phyloP scores from a whole-genome alignment of 2,113 vertebrate genomes.

The Pachycephala philippinensis region DNA sequence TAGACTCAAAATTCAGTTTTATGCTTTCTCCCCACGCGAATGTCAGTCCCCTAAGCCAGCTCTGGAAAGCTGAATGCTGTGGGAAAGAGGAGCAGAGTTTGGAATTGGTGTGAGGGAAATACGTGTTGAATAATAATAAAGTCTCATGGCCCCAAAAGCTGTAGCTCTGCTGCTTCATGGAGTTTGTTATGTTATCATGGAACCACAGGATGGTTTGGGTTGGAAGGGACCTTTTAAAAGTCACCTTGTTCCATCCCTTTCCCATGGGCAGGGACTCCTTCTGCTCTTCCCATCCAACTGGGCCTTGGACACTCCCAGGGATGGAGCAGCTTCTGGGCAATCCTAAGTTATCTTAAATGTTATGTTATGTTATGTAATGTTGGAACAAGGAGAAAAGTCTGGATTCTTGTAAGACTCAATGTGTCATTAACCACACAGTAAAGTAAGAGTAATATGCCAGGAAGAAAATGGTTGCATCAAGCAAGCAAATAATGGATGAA shows the following conservation, averaged over 20 bases:
- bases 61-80: background rate
- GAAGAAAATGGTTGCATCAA: background rate
- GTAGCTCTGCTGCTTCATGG: background rate
- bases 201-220: background rate
- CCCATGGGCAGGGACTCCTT: background rate
- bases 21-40: background rate
- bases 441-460: background rate
- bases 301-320: background rate
- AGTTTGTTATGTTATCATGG: background rate
- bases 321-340: background rate
- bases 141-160: background rate
- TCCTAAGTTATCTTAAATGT: background rate
- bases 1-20: background rate
- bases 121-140: background rate
- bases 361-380: too few relatives aligned
- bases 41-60: background rate
- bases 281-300: fast-evolving
- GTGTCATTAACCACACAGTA: background rate
- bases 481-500: background rate
- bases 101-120: background rate
- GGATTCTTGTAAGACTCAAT: background rate
- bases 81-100: background rate
- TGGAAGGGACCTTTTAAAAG: background rate
- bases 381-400: background rate
- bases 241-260: background rate